Base-by-base conservation (phyloP, 2,113 vertebrate genomes). In the Cochlearius cochlearius region DNA sequence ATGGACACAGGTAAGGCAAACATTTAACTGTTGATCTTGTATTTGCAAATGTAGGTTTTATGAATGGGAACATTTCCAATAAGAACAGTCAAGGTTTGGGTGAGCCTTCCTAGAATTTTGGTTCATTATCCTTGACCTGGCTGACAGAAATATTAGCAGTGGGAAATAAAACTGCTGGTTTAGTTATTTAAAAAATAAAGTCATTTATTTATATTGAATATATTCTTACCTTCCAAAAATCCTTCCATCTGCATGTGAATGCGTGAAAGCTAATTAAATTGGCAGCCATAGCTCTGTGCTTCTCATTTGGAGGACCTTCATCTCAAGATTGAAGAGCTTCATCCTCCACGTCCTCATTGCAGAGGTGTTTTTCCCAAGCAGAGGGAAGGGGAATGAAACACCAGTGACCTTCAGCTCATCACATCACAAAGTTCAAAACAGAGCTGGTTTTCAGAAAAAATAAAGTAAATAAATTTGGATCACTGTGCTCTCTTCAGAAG, bases 91-190 rank as follows among this genome's bases (percentile, higher is more conserved):
- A 89, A 95, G 38, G n/a, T 78, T 62, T 94, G 53, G n/a, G 49
- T 79, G 53, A 92, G 34, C 19, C 29, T 79, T 89, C 53, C 49
- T 62, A 83, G 81, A 88, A 66, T 92, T 95, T 85, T 82, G 17
- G 25, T 94, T 96, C 59, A 50, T 94, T 94, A 94, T 82, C 90
- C 66, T 91, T 94, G 81, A 93, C 93, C 93, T 79, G 58, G 64
- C 43, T 75, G 81, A 86, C 77, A 94, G 81, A 62, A 92, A 73
- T 86, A 82, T 83, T 88, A 92, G 62, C 93, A 79, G 69, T 62
- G 62, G 85, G 87, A 94, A 88, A 88, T 76, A 75, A 85, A 89
- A 60, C 39, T 76, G 39, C 52, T 78, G 53, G 47, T 72, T 84
- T 73, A 77, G 67, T 75, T 92, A 81, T 67, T 88, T 68, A 47